Conservation (phyloP, 2,797 vertebrate genomes). For the Propithecus perrieri region DNA sequence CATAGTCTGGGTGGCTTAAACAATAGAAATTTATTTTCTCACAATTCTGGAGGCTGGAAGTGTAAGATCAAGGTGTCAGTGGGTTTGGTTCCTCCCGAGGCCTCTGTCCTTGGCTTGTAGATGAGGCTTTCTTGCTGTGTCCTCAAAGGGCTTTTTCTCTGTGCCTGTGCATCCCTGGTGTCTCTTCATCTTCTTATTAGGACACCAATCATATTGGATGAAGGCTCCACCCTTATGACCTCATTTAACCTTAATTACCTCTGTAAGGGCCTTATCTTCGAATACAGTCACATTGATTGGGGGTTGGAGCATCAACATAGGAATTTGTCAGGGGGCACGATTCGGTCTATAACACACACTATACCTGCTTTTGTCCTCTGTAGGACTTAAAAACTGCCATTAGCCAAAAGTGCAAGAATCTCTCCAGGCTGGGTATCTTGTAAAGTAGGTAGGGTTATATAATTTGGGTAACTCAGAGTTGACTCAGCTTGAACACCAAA, state of each 20-base stretch:
- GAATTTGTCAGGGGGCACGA: background rate
- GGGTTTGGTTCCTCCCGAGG: too few species aligned
- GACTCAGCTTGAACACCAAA: background rate
- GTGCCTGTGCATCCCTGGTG: too few species aligned
- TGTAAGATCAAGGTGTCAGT: too few species aligned
- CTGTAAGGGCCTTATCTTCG: background rate
- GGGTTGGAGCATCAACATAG: background rate
- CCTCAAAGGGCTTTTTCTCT: too few species aligned
- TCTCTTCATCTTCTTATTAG: too few species aligned
- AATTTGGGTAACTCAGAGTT: background rate
- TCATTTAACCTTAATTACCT: background rate
- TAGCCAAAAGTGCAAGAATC: background rate
- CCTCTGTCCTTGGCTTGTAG: too few species aligned
- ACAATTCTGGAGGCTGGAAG: too few species aligned
- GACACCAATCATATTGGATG: background rate
- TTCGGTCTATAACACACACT: background rate
- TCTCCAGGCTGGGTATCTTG: background rate
- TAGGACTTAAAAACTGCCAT: background rate
- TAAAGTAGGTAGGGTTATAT: background rate
- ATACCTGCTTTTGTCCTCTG: background rate
- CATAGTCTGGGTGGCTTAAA: too few species aligned
- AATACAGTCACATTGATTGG: background rate
- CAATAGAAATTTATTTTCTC: too few species aligned
- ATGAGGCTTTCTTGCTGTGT: too few species aligned
- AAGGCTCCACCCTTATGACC: background rate